Conservation (phyloP, 2,113 vertebrate genomes). For the Petroica traversi region DNA sequence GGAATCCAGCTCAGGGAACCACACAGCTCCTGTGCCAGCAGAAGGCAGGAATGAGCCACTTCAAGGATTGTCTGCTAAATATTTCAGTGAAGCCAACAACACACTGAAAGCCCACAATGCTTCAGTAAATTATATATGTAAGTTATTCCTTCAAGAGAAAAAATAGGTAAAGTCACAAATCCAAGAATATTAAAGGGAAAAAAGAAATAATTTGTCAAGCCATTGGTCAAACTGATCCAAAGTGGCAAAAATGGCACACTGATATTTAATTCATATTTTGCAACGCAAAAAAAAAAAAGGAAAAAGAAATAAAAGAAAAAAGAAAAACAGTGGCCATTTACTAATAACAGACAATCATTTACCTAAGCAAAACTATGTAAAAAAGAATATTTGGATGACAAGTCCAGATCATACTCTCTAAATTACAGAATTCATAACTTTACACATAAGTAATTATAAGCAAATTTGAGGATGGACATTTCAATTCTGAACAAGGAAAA, state of each 20-base stretch:
- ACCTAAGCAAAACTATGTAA: neutral
- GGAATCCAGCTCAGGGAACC: neutral
- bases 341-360: neutral
- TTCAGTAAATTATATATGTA: neutral
- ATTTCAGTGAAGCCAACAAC: neutral
- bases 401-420: neutral
- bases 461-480: neutral
- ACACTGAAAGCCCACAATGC: neutral
- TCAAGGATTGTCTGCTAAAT: neutral
- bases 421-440: neutral
- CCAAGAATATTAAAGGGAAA: neutral
- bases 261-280: neutral
- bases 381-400: neutral
- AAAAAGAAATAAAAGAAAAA: too few relatives aligned
- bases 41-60: conserved; percentile 21
- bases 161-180: neutral
- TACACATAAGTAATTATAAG: neutral
- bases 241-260: neutral
- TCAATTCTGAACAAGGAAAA: neutral
- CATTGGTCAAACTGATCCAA: neutral
- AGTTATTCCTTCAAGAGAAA: neutral
- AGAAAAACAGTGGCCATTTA: neutral
- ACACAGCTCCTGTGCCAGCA: neutral
- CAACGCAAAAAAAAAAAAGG: neutral
- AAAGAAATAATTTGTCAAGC: neutral